Conservation (phyloP, 2,113 vertebrate species). For the Onychostoma macrolepis region DNA sequence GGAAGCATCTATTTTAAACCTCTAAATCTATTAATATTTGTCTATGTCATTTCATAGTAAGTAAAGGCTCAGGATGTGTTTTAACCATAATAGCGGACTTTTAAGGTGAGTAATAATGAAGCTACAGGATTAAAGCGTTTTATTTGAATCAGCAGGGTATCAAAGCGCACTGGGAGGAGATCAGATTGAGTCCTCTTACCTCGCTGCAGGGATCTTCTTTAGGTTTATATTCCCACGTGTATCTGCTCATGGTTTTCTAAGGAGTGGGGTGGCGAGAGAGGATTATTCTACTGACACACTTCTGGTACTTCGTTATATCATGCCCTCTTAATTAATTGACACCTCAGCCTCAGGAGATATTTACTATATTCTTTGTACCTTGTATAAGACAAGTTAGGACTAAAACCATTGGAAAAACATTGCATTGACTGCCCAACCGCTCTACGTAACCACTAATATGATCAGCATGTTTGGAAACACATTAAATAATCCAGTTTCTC, state of each 20-base stretch:
- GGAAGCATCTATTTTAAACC: background rate
- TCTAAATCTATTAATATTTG: background rate
- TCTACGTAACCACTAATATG: background rate
- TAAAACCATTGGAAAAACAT: background rate
- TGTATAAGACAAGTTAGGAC: background rate
- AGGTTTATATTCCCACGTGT: conserved; percentile 78
- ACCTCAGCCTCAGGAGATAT: background rate
- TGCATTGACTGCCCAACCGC: background rate
- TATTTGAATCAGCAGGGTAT: conserved; percentile 10
- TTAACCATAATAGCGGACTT: background rate
- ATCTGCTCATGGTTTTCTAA: conserved; percentile 76
- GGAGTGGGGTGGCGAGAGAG: conserved; percentile 55
- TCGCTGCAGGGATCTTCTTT: conserved; percentile 74
- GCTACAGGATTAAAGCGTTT: background rate
- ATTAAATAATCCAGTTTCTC: background rate
- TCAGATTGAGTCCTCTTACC: conserved; percentile 71
- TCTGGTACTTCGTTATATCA: background rate
- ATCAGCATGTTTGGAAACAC: background rate
- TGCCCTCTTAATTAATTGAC: background rate
- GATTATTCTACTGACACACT: conserved; percentile 39
- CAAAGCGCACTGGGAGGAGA: background rate
- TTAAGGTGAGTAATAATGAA: conserved; percentile 2
- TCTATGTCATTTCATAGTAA: background rate
- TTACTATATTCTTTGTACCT: background rate
- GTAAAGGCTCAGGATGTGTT: background rate